Evolutionary conservation across 2,113 vertebrate species (phyloP), one percentile per base, ranked within the genome.

Genomic region (Xiphias gladius): DNA sequence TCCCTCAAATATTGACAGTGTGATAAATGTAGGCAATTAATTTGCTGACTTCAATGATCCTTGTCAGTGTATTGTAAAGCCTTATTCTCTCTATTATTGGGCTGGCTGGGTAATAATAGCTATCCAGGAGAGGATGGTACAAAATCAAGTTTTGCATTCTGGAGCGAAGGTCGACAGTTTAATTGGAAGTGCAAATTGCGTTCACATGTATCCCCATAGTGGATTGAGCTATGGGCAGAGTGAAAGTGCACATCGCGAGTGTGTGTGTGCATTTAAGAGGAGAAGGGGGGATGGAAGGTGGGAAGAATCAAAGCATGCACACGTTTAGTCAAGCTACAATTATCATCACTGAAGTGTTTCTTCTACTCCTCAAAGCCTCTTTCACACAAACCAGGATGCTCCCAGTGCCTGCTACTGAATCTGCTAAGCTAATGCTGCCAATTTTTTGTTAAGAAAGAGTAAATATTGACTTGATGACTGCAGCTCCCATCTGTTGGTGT

Each of bases 181-280:
- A 98, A 98, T 98, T 98, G 96, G 96, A 96, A 97, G 96, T 96
- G 96, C 94, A 94, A 91, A 97, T 97, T 97, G 94, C 94, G 93
- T 94, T 96, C 96, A 97, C 95, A 93, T 96, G 95, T 96, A 96
- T 97, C 96, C 96, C 97, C 96, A 93, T 90, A 88, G 97, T 96
- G 96, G 95, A 94, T 89, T 83, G 89, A 90, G 89, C 82, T 79
- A 84, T 39, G 80, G 89, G 80, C 86, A 88, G 88, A 88, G 84
- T 84, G 71, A 93, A 79, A 62, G 88, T 88, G 88, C 66, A 82
- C 82, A 79, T 70, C 2, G 76, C 57, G 7, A 67, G 73, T 48
- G 64, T 91, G 88, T 83, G 88, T 83, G 71, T 73, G 84, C 77
- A 82, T 86, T 89, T 84, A 80, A 73, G 69, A 81, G 54, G 41